phyloP scores from a whole-genome alignment of 1,140 invertebrate genomes.

The Drosophila kohkoa region DNA sequence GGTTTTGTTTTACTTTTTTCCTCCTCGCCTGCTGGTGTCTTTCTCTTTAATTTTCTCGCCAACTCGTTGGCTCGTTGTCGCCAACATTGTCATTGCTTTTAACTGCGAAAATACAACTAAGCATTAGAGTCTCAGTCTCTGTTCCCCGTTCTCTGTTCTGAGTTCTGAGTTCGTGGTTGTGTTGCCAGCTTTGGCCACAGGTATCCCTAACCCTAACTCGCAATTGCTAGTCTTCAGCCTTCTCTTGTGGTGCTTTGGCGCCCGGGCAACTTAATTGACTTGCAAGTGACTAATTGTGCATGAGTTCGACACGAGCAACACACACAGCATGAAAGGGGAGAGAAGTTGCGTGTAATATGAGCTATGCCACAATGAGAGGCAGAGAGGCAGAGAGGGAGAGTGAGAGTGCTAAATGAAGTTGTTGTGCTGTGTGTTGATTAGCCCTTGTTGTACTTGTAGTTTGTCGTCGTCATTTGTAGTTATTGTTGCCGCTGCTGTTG shows the following conservation, averaged over 20 bases:
- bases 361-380: constrained; percentile 47
- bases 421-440: constrained; percentile 48
- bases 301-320: constrained; percentile 69
- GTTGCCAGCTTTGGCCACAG: constrained; percentile 60
- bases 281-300: constrained; percentile 83
- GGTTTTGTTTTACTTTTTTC: constrained; percentile 79
- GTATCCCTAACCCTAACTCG: constrained; percentile 38
- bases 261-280: constrained; percentile 77
- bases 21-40: constrained; percentile 10
- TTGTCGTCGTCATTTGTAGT: constrained; percentile 38
- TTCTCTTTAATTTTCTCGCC: constrained; percentile 57
- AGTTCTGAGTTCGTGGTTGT: constrained; percentile 14
- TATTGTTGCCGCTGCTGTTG: constrained; percentile 32
- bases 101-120: constrained; percentile 69
- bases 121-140: constrained; percentile 42
- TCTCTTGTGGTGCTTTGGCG: constrained; percentile 67
- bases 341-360: constrained; percentile 75
- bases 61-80: constrained; percentile 48
- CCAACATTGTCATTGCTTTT: constrained; percentile 76
- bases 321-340: not conserved
- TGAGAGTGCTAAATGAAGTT: constrained; percentile 65
- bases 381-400: constrained; percentile 1
- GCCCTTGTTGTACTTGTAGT: constrained; percentile 9
- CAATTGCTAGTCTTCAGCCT: constrained; percentile 55
- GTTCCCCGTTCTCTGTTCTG: no score